phyloP scores from a whole-genome alignment of 2,888 invertebrate species.

The Pemphredon lugubris region DNA sequence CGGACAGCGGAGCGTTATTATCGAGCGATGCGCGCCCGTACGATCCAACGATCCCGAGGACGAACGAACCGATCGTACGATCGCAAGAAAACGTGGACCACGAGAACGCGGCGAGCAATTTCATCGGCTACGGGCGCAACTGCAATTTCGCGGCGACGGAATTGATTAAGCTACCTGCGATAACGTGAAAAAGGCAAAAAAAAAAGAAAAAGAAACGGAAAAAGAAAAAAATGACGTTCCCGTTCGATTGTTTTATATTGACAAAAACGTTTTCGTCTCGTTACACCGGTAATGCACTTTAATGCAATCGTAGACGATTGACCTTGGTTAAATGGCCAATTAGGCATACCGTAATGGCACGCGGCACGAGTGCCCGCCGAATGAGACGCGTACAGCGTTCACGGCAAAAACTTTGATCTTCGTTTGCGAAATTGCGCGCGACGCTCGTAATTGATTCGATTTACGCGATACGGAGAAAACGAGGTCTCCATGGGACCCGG shows the following conservation, averaged over 20 bases:
- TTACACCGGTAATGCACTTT: constrained; percentile 51
- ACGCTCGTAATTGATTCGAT: too few species aligned
- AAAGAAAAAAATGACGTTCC: too few species aligned
- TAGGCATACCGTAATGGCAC: constrained; percentile 46
- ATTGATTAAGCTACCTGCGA: too few species aligned
- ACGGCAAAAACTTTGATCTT: constrained; percentile 18
- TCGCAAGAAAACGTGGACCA: too few species aligned
- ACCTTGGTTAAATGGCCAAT: constrained; percentile 54
- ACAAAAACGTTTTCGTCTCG: constrained; percentile 33
- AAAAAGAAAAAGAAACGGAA: too few species aligned
- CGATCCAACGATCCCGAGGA: background rate
- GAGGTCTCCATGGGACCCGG: too few species aligned
- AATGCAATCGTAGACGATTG: constrained; percentile 50
- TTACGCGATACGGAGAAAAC: too few species aligned
- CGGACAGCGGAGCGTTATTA: constrained; percentile 50
- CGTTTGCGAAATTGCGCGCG: background rate
- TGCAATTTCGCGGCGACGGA: too few species aligned
- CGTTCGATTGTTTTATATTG: background rate
- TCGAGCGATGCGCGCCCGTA: constrained; percentile 20
- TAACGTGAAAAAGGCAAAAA: too few species aligned
- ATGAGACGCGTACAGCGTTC: constrained; percentile 44
- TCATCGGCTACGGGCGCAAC: too few species aligned
- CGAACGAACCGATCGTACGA: background rate
- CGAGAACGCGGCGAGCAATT: too few species aligned
- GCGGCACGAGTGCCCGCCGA: constrained; percentile 41